These are phyloP conservation scores for Diaphora mendica DNA, from an alignment of 2,888 invertebrate genomes.

Conservation along the genomic window DNA sequence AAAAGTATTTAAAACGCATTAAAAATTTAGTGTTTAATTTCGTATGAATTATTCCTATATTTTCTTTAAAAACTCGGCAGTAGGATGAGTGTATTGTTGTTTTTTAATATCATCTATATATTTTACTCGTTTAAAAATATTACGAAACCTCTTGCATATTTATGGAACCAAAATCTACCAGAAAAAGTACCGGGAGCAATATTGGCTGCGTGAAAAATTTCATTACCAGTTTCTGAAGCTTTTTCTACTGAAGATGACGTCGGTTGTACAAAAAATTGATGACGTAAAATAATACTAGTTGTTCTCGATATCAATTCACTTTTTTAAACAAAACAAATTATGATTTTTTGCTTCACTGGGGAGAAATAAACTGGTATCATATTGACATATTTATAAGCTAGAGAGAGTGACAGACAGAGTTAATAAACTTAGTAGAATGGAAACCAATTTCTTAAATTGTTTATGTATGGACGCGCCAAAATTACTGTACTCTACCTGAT, in stretches of 20 bases:
- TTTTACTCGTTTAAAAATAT: constrained; percentile 8
- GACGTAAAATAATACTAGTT: constrained; percentile 1
- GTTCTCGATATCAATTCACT: constrained; percentile 7
- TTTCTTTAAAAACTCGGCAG: too few species aligned
- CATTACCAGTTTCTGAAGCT: constrained; percentile 32
- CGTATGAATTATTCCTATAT: too few species aligned
- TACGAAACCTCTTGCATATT: constrained; percentile 38
- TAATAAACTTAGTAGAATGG: too few species aligned
- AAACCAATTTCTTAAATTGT: too few species aligned
- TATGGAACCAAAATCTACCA: constrained; percentile 37
- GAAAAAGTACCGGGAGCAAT: constrained; percentile 40
- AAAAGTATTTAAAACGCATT: too few species aligned
- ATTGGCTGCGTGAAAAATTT: constrained; percentile 43
- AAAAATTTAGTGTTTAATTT: too few species aligned
- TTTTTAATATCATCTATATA: constrained; percentile 2
- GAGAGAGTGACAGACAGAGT: too few species aligned
- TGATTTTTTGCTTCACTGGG: neutral
- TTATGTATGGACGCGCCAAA: too few species aligned
- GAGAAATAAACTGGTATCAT: too few species aligned
- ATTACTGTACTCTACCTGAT: too few species aligned
- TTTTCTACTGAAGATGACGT: constrained; percentile 25
- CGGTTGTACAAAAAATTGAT: constrained; percentile 8
- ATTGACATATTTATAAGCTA: too few species aligned
- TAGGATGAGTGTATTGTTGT: too few species aligned
- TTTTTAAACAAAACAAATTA: neutral